Evolutionary conservation across 2,888 invertebrate genomes (phyloP), one percentile per base, ranked within the genome.

Genomic region (Zhuqinia jingwanae): DNA sequence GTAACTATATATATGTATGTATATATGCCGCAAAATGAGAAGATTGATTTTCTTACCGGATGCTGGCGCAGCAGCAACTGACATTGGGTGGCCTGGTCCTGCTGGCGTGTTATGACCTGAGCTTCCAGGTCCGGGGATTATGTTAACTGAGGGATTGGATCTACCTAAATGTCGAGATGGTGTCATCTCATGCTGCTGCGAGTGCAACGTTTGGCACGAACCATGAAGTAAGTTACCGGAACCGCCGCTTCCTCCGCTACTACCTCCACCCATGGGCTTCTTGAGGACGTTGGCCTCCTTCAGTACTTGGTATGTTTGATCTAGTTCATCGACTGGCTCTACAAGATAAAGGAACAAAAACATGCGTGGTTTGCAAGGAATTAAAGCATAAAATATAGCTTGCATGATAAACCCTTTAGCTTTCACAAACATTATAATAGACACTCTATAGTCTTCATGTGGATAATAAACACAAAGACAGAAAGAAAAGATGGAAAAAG

Each of bases 251-350:
- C 85, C 80, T 30, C 89, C 86, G 75, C 89, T 88, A 8, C 88
- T 84, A 10, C 89, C 80, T 36, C 36, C 36, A 36, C 36, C 36
- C 5, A 36, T 8, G 10, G 89, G 89, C 65, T 89, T 90, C 76
- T 90, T 90, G 78, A 97, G 96, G 94, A 97, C 97, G 92, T 96
- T 97, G 92, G 97, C 97, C 93, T 97, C 96, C 94, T 97, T 97
- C 94, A 97, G 95, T 93, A 97, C 97, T 94, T 97, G 97, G 94
- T 97, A 97, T 93, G 96, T 97, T 94, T 96, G 96, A 95, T 97
- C 97, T 94, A 97, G 95, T 94, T 97, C 96, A 92, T 94, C 92
- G 82, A 91, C 91, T 93, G 94, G 94, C 93, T 93, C 93, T 93
- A 93, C 10, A 27, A 25, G 27, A 27, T 25, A 60, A 25, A 25